Evolutionary conservation across 1,140 invertebrate genomes (phyloP).

Genomic region (Drosophila nigromelanica): DNA sequence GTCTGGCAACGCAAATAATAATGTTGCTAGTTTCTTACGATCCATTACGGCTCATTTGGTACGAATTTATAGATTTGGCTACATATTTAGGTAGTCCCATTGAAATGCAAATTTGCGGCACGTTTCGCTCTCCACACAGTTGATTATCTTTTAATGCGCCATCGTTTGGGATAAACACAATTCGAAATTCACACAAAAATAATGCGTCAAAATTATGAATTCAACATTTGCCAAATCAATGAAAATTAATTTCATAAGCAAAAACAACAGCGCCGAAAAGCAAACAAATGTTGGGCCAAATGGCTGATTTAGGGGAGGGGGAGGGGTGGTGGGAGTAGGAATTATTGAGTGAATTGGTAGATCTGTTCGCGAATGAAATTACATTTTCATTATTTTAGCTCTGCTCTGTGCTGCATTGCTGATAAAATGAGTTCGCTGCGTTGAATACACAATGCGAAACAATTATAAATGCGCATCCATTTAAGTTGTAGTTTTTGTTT

Average conservation of each 20-base stretch:
- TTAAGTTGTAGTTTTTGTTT: slow-evolving; percentile 47
- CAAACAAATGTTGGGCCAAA: slow-evolving; percentile 25
- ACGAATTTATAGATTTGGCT: slow-evolving; percentile 32
- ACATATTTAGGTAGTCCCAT: slow-evolving; percentile 46
- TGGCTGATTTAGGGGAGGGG: neutral
- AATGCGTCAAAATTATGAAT: slow-evolving; percentile 82
- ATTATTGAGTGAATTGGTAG: slow-evolving; percentile 52
- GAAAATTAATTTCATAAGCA: slow-evolving; percentile 79
- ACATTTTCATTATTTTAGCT: slow-evolving; percentile 74
- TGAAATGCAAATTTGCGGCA: slow-evolving; percentile 57
- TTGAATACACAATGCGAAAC: slow-evolving; percentile 51
- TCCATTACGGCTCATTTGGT: slow-evolving; percentile 36
- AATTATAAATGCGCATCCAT: slow-evolving; percentile 80
- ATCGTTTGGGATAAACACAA: slow-evolving; percentile 69
- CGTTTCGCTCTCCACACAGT: slow-evolving; percentile 18
- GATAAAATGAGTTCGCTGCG: slow-evolving; percentile 42
- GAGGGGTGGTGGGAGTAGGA: neutral
- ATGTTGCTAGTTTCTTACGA: neutral
- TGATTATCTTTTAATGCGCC: slow-evolving; percentile 74
- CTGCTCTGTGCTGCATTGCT: slow-evolving; percentile 26
- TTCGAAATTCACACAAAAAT: slow-evolving; percentile 77
- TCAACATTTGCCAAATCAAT: slow-evolving; percentile 81
- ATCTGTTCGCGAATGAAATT: slow-evolving; percentile 67
- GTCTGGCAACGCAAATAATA: no score
- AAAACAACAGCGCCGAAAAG: slow-evolving; percentile 47